Evolutionary conservation across 2,888 invertebrate species (phyloP).

Genomic region (Aporophyla lueneburgensis): DNA sequence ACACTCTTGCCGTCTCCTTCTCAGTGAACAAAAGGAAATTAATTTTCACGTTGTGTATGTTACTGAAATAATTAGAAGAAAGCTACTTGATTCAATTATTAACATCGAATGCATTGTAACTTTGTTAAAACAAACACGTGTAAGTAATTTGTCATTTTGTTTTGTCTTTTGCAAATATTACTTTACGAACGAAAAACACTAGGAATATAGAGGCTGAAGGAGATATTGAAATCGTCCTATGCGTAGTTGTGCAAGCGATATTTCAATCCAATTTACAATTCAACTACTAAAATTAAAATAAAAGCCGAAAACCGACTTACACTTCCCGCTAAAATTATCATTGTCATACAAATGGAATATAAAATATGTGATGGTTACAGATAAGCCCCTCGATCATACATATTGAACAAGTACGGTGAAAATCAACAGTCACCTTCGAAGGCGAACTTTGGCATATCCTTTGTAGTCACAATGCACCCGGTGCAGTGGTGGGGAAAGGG

Average conservation of each 20-base stretch:
- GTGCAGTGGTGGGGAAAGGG: constrained; percentile 69
- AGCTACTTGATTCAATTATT: not conserved
- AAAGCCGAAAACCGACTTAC: not conserved
- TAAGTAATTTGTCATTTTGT: not conserved
- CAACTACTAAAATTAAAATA: not conserved
- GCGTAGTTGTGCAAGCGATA: too few relatives aligned
- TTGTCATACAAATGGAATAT: constrained; percentile 14
- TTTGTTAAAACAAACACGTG: not conserved
- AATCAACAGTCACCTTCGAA: constrained; percentile 58
- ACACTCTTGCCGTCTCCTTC: too few relatives aligned
- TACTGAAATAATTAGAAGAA: not conserved
- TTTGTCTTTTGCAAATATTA: not conserved
- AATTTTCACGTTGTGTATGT: constrained; percentile 1
- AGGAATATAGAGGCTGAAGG: not conserved
- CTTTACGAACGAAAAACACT: not conserved
- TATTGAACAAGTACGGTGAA: constrained; percentile 54
- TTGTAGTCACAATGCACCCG: constrained; percentile 76
- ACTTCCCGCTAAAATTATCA: not conserved
- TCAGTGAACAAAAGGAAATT: constrained; percentile 7
- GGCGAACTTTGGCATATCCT: constrained; percentile 62
- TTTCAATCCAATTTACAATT: not conserved
- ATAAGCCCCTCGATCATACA: constrained; percentile 49
- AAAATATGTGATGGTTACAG: constrained; percentile 51
- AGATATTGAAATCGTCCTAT: not conserved
- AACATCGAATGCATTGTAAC: constrained; percentile 3